A percentile compares a stretch with the other conserved stretches of the same genome.
Evolutionary conservation across 2,888 invertebrate species (phyloP).

Genomic region (Syrphus vitripennis): DNA sequence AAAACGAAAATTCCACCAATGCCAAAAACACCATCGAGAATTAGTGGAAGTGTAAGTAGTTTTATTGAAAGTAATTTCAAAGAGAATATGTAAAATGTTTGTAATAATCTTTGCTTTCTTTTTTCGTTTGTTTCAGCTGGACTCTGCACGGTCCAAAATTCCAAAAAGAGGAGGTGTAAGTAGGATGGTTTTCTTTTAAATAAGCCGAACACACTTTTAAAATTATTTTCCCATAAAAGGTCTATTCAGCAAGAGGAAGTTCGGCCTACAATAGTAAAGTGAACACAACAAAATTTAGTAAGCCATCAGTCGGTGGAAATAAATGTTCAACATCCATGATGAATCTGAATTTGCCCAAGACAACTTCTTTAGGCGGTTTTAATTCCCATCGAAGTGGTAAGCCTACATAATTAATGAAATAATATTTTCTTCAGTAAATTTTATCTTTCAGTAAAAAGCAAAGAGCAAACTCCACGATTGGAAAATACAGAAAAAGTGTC

Average conservation of each 20-base stretch:
- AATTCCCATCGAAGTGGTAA: constrained; percentile 14
- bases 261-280: background rate
- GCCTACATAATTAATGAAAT: background rate
- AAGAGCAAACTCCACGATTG: constrained; percentile 2
- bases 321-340: constrained; percentile 14
- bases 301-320: background rate
- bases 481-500: background rate
- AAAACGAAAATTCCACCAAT: constrained; percentile 1
- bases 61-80: no score
- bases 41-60: background rate
- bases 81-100: no score
- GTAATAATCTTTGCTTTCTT: no score
- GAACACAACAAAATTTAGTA: background rate
- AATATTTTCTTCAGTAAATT: background rate
- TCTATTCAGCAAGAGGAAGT: background rate
- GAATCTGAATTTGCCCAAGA: background rate
- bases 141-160: constrained; percentile 44
- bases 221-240: background rate
- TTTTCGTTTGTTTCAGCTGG: background rate
- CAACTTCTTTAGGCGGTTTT: background rate
- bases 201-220: background rate
- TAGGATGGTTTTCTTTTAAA: background rate
- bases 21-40: background rate
- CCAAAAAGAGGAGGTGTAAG: constrained; percentile 43
- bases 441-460: constrained; percentile 12